Conservation (phyloP, 2,888 invertebrate genomes). For the Aradus depressus region DNA sequence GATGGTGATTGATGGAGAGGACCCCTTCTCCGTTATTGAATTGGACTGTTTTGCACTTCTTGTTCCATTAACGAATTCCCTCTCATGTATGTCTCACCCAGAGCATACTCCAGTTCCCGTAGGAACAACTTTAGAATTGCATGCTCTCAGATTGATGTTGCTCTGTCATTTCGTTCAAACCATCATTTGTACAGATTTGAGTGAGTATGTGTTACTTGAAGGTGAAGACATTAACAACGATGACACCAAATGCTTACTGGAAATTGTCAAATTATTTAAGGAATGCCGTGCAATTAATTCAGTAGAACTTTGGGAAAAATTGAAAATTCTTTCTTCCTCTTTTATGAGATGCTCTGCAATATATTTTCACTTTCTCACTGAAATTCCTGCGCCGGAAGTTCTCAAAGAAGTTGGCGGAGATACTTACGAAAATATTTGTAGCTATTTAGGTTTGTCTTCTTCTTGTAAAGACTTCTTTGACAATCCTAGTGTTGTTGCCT, state of each 20-base stretch:
- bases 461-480: slow-evolving; percentile 51
- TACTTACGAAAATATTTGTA: slow-evolving; percentile 75
- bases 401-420: slow-evolving; percentile 58
- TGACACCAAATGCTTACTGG: slow-evolving; percentile 27
- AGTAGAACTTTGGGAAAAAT: slow-evolving; percentile 17
- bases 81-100: slow-evolving; percentile 53
- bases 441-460: slow-evolving; percentile 67
- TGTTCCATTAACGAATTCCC: slow-evolving; percentile 61
- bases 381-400: slow-evolving; percentile 66
- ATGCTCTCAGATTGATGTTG: slow-evolving; percentile 68
- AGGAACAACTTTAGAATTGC: slow-evolving; percentile 61
- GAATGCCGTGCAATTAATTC: slow-evolving; percentile 20
- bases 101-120: slow-evolving; percentile 46
- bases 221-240: slow-evolving; percentile 36
- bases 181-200: slow-evolving; percentile 50
- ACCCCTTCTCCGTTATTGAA: slow-evolving; percentile 49
- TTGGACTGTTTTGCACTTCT: slow-evolving; percentile 79
- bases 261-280: slow-evolving; percentile 24
- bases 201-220: slow-evolving; percentile 27
- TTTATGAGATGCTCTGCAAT: slow-evolving; percentile 83
- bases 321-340: slow-evolving; percentile 50
- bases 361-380: slow-evolving; percentile 84
- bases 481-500: slow-evolving; percentile 40
- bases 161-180: slow-evolving; percentile 71
- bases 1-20: slow-evolving; percentile 37